These are phyloP conservation scores for Rhincodon typus DNA, from an alignment of 2,797 vertebrate species.

Conservation along the genomic window DNA sequence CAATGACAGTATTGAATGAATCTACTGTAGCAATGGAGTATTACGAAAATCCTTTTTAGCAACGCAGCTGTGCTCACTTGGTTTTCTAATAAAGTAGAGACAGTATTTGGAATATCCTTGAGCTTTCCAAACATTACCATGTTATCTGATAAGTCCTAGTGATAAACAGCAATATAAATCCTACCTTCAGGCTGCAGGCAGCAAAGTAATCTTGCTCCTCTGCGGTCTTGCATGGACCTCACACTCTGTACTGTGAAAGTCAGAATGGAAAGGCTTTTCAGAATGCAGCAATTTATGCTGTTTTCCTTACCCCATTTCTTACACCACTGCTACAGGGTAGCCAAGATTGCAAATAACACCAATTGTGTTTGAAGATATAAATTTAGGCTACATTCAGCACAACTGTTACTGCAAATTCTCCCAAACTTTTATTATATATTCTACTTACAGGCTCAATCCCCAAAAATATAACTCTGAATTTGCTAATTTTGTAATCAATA, in stretches of 20 bases:
- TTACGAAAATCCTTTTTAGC: not conserved
- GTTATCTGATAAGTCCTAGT: not conserved
- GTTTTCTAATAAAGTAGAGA: not conserved
- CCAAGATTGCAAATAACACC: not conserved
- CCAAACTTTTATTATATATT: not conserved
- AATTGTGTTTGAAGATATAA: not conserved
- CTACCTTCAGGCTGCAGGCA: not conserved
- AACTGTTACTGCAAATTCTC: not conserved
- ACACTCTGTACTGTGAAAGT: not conserved
- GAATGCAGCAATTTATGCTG: not conserved
- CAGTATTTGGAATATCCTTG: not conserved
- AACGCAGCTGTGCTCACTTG: not conserved
- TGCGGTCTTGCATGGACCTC: not conserved
- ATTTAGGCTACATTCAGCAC: not conserved
- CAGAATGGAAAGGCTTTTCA: not conserved
- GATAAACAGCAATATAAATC: slow-evolving; percentile 4
- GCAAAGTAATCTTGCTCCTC: not conserved
- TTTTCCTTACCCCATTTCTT: not conserved
- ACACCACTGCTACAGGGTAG: not conserved
- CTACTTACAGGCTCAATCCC: not conserved
- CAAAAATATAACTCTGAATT: not conserved
- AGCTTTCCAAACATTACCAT: slow-evolving; percentile 13
- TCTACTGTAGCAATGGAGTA: not conserved
- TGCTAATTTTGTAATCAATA: not conserved
- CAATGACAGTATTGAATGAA: not conserved